phyloP scores from a whole-genome alignment of 2,888 invertebrate genomes.

The Cetonia aurata region DNA sequence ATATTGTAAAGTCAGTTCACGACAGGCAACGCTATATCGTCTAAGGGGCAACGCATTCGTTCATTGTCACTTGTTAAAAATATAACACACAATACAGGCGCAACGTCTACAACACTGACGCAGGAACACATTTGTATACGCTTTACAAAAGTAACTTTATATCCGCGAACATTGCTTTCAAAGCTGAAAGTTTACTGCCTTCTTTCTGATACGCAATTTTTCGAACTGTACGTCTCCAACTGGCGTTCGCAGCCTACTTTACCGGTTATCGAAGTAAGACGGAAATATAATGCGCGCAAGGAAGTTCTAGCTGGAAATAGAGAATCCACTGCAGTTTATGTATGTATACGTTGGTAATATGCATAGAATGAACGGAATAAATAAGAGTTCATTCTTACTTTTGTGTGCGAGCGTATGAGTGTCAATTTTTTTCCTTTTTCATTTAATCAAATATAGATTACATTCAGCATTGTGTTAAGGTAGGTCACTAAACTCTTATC shows the following conservation, averaged over 20 bases:
- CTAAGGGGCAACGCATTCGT: too few relatives aligned
- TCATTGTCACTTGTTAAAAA: slow-evolving; percentile 14
- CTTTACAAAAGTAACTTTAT: neutral
- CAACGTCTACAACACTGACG: too few relatives aligned
- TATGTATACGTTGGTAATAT: slow-evolving; percentile 1
- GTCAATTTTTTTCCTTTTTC: slow-evolving; percentile 27
- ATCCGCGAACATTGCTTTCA: neutral
- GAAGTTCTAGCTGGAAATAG: too few relatives aligned
- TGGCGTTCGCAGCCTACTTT: neutral
- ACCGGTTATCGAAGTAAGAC: slow-evolving; percentile 1
- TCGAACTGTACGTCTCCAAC: neutral
- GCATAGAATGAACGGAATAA: slow-evolving; percentile 8
- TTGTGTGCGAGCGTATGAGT: neutral
- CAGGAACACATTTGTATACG: neutral
- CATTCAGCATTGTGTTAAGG: slow-evolving; percentile 51
- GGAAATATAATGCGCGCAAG: neutral
- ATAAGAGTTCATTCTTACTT: slow-evolving; percentile 6
- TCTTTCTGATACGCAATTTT: neutral
- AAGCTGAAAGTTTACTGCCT: slow-evolving; percentile 9
- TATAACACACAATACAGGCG: neutral
- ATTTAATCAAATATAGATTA: slow-evolving; percentile 48
- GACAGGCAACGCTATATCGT: too few relatives aligned
- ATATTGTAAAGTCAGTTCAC: neutral
- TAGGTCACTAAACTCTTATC: slow-evolving; percentile 66
- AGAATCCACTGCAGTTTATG: too few relatives aligned